phyloP scores from a whole-genome alignment of 2,797 vertebrate genomes.

The Aplochiton taeniatus region DNA sequence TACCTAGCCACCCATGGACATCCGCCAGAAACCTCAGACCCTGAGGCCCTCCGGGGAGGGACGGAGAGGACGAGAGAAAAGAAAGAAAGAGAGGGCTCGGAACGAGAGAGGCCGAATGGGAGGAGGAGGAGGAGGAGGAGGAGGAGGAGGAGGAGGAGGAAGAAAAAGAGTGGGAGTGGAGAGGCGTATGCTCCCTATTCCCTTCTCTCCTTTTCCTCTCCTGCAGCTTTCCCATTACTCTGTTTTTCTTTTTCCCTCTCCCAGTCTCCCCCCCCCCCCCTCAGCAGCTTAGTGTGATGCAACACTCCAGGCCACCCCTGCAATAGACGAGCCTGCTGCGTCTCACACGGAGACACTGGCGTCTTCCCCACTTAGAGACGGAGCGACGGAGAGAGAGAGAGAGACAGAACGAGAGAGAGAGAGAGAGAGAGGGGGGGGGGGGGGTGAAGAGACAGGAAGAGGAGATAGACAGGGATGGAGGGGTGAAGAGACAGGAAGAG shows the following conservation, averaged over 20 bases:
- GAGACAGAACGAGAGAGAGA: neutral
- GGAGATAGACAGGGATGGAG: conserved; percentile 2
- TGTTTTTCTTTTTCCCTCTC: too few relatives aligned
- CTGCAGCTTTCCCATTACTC: too few relatives aligned
- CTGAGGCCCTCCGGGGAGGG: conserved; percentile 5
- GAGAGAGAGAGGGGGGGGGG: neutral
- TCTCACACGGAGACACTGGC: too few relatives aligned
- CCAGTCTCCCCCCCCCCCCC: too few relatives aligned
- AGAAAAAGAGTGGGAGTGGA: neutral
- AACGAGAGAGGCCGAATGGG: neutral
- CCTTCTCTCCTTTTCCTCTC: too few relatives aligned
- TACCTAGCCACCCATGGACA: conserved; percentile 15
- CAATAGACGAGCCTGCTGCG: too few relatives aligned
- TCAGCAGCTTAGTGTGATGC: too few relatives aligned
- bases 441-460: neutral
- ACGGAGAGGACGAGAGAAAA: conserved; percentile 14
- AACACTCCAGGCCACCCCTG: too few relatives aligned
- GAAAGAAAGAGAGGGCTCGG: neutral
- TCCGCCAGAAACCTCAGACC: conserved; percentile 10
- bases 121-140: conserved; percentile 14
- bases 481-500: conserved; percentile 32
- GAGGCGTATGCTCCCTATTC: neutral
- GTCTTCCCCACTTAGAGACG: too few relatives aligned
- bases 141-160: conserved; percentile 13
- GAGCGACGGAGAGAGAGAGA: neutral